Evolutionary conservation across 2,797 vertebrate species (phyloP).

Genomic region (Alfaro cultratus): DNA sequence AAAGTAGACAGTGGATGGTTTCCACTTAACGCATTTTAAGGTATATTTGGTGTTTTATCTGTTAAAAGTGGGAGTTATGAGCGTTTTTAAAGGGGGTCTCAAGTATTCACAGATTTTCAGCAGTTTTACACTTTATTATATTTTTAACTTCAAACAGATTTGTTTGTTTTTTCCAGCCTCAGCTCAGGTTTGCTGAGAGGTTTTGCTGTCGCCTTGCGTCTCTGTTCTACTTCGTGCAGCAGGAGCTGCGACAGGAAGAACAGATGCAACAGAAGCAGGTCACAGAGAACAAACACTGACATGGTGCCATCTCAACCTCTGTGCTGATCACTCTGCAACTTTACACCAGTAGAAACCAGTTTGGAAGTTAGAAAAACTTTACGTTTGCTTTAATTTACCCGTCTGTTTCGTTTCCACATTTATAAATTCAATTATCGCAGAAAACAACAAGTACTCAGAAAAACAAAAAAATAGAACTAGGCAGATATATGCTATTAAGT

Average conservation of each 20-base stretch:
- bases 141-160: not conserved
- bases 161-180: not conserved
- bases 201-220: not conserved
- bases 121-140: not conserved
- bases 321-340: not conserved
- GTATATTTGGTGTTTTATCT: not conserved
- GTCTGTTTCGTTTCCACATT: not conserved
- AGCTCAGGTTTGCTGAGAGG: not conserved
- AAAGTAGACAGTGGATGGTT: not conserved
- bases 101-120: not conserved
- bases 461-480: not conserved
- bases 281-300: not conserved
- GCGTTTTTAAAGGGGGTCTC: not conserved
- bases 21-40: too few species aligned
- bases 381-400: not conserved
- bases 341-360: not conserved
- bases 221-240: not conserved
- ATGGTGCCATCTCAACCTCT: not conserved
- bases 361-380: not conserved
- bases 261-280: not conserved
- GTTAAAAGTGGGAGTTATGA: not conserved
- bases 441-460: not conserved
- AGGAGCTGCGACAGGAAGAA: not conserved
- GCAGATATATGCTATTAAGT: not conserved
- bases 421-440: not conserved